Evolutionary conservation across 2,113 vertebrate species (phyloP), one percentile per base, ranked within the genome.

Genomic region (Mastomys coucha): DNA sequence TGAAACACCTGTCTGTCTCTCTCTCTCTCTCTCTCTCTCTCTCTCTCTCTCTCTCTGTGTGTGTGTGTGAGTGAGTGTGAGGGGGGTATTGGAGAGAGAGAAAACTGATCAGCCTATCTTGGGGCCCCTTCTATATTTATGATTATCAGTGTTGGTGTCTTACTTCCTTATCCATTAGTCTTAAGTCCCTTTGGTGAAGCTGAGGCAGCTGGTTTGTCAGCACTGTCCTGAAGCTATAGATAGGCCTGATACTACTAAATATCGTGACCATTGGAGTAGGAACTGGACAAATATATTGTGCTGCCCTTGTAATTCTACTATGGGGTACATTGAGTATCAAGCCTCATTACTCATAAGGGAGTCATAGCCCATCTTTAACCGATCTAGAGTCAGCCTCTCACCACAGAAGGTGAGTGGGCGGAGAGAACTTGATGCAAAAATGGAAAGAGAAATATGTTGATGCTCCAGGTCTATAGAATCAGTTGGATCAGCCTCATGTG

Each of bases 341-440:
- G 56, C 31, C 33, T 97, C 4, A 8, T 49, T 95, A 70, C 36
- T 96, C 0, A 89, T 8, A n/a, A 91, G 84, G 7, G 98, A 92
- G 89, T 93, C 78, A 11, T 96, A 75, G 86, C 76, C 92, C 3
- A 99, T 97, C 53, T 96, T 98, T 49, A 99, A 94, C 0, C 28
- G 31, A 0, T 98, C 98, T 95, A 99, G 26, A 2, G 98, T 99
- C 0, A 99, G 96, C 1, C 84, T 98, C 42, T 98, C 98, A 0
- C 58, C 45, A 0, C 1, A 85, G 90, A 98, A 78, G 3, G 28
- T 12, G 0, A 98, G 82, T 0, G 91, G 4, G 51, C 77, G 1
- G 45, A 98, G 78, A 56, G 98, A 89, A 0, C 93, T 12, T 5
- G n/a, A 53, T 0, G 98, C 94, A 77, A 99, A 98, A 9, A 95